A percentile compares a stretch with the other conserved stretches of the same genome.
These are phyloP conservation scores for Epinotia nisella DNA, from an alignment of 2,888 invertebrate species.

Conservation along the genomic window DNA sequence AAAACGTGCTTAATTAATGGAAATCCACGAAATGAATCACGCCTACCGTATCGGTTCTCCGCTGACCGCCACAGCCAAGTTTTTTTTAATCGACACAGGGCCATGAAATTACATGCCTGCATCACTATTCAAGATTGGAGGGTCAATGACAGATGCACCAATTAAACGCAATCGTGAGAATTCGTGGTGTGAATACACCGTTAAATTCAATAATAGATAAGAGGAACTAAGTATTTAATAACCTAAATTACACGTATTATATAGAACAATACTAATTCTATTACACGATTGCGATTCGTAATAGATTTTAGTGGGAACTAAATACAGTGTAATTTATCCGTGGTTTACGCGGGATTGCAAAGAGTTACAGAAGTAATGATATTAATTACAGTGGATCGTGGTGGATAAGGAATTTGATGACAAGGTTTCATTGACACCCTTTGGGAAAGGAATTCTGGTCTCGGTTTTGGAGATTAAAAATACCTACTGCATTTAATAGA, in stretches of 20 bases:
- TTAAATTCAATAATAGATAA: slow-evolving; percentile 45
- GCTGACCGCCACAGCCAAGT: slow-evolving; percentile 28
- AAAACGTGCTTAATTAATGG: slow-evolving; percentile 33
- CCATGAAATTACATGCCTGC: slow-evolving; percentile 32
- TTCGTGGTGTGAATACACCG: slow-evolving; percentile 46
- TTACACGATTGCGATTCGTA: slow-evolving; percentile 31
- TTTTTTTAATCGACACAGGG: slow-evolving; percentile 20
- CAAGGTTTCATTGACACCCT: slow-evolving; percentile 1
- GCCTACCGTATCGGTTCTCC: slow-evolving; percentile 24
- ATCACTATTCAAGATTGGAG: slow-evolving; percentile 46
- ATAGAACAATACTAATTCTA: slow-evolving; percentile 35
- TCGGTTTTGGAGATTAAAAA: no score
- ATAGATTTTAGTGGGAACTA: slow-evolving; percentile 23
- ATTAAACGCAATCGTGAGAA: slow-evolving; percentile 53
- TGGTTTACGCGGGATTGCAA: slow-evolving; percentile 19
- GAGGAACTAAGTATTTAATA: slow-evolving; percentile 39
- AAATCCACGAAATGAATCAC: slow-evolving; percentile 39
- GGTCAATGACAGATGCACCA: slow-evolving; percentile 58
- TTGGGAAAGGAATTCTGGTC: not conserved
- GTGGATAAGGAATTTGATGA: not conserved
- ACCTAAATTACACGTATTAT: slow-evolving; percentile 42
- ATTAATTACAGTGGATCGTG: not conserved
- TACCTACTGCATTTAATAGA: no score
- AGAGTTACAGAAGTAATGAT: slow-evolving; percentile 11
- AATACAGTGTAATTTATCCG: slow-evolving; percentile 13